Evolutionary conservation across 2,797 vertebrate species (phyloP), one percentile per base, ranked within the genome.

Genomic region (Takifugu rubripes): DNA sequence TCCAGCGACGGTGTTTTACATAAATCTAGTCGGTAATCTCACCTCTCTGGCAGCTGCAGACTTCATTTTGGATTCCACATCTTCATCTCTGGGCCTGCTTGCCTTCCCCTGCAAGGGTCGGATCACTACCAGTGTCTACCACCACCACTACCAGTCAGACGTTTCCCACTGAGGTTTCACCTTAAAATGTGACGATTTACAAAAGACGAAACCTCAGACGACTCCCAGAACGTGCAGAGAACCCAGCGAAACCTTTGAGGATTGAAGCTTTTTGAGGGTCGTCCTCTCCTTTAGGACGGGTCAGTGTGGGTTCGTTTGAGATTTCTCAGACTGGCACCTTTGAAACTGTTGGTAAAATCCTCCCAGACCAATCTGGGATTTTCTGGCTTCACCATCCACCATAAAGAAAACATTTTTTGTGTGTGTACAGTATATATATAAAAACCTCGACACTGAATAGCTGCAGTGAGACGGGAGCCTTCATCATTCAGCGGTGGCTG

Each of bases 11-110:
- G 54, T 79, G 70, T 70, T 84, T 69, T 79, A 73, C 66, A 82
- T 82, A 76, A 80, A 86, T 73, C 74, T 58, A 53, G 52, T 64
- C 29, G 72, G 74, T 77, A 71, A 81, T 12, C 36, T 40, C 36
- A 40, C 3, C 14, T 14, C 3, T 40, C 77, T 61, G 75, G 83
- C 78, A 62, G 81, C 82, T 77, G 64, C 64, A 36, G 55, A 74
- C 58, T 79, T 81, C 51, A 69, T 83, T 85, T 86, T 82, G 70
- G 77, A 78, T 71, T 70, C 78, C 81, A 77, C 77, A 54, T 75
- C 77, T 83, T 46, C 16, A 46, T n/a, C 31, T 33, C 31, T 33
- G 7, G 31, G 8, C 31, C 9, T 10, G 2, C 10, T 12, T 3
- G 12, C 36, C 12, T 40, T 40, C 12, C 4, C 12, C 12, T 14